A percentile compares a stretch with the other conserved stretches of the same genome.
Evolutionary conservation across 1,140 invertebrate species (phyloP).

Genomic region (Eupristina koningsbergeri): DNA sequence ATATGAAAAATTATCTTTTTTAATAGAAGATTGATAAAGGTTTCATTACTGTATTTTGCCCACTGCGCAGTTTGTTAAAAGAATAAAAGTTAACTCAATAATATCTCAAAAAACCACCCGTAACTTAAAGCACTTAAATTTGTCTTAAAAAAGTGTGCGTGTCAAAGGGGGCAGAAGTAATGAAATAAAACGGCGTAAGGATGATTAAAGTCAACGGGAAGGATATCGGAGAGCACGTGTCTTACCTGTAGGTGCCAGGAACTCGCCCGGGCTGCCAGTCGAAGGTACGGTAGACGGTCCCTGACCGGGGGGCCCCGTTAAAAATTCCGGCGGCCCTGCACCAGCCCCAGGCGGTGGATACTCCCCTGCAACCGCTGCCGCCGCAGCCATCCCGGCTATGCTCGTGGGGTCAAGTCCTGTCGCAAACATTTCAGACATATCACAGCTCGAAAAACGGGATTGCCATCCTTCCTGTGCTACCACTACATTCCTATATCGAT

Average conservation of each 20-base stretch:
- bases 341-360: constrained; percentile 78
- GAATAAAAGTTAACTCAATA: too few species aligned
- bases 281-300: constrained; percentile 75
- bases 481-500: too few species aligned
- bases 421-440: background rate
- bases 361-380: constrained; percentile 77
- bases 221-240: constrained; percentile 47
- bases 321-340: constrained; percentile 75
- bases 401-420: constrained; percentile 78
- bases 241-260: constrained; percentile 73
- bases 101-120: too few species aligned
- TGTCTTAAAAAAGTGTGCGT: too few species aligned
- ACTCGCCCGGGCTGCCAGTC: constrained; percentile 71
- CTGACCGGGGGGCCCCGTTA: constrained; percentile 75
- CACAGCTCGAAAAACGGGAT: too few species aligned
- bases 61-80: too few species aligned
- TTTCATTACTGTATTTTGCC: too few species aligned
- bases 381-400: constrained; percentile 79
- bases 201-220: background rate
- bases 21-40: too few species aligned
- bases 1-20: too few species aligned
- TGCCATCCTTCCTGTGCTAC: too few species aligned
- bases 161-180: too few species aligned
- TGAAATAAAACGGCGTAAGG: background rate
- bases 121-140: too few species aligned